Percentiles rank a stretch among this genome's conserved stretches.
Conservation (phyloP, 2,113 vertebrate species). For the Dasypus novemcinctus region DNA sequence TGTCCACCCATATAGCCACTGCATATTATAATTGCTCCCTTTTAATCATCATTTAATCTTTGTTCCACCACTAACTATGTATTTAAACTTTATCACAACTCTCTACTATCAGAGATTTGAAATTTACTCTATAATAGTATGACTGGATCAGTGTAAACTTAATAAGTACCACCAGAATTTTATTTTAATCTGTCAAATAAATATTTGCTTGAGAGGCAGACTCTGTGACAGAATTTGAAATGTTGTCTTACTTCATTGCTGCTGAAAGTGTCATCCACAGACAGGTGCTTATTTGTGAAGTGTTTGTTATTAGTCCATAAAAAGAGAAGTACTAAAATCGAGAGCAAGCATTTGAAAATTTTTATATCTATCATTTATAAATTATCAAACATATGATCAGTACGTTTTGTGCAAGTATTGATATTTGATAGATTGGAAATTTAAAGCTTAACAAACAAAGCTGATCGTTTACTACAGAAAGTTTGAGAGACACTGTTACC, state of each 20-base stretch:
- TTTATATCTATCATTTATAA: not conserved
- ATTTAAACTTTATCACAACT: not conserved
- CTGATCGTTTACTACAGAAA: not conserved
- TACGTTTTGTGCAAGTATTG: not conserved
- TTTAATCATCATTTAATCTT: slow-evolving; percentile 20
- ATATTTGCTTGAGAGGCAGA: not conserved
- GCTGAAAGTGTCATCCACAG: not conserved
- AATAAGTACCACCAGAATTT: not conserved
- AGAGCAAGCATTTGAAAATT: not conserved
- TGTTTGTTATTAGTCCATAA: not conserved
- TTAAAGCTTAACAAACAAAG: not conserved
- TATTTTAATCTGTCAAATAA: not conserved
- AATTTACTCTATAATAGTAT: not conserved
- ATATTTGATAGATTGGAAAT: not conserved
- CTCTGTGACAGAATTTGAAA: not conserved
- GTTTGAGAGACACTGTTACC: not conserved
- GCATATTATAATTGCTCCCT: not conserved
- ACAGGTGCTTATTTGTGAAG: not conserved
- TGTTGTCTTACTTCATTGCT: not conserved
- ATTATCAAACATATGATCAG: not conserved
- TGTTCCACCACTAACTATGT: not conserved
- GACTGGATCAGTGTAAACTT: not conserved
- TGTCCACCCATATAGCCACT: not conserved
- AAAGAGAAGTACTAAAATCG: not conserved
- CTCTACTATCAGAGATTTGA: not conserved